A percentile compares a stretch with the other conserved stretches of the same genome.
Evolutionary conservation across 2,888 invertebrate genomes (phyloP).

Genomic region (Podabrus alpinus): DNA sequence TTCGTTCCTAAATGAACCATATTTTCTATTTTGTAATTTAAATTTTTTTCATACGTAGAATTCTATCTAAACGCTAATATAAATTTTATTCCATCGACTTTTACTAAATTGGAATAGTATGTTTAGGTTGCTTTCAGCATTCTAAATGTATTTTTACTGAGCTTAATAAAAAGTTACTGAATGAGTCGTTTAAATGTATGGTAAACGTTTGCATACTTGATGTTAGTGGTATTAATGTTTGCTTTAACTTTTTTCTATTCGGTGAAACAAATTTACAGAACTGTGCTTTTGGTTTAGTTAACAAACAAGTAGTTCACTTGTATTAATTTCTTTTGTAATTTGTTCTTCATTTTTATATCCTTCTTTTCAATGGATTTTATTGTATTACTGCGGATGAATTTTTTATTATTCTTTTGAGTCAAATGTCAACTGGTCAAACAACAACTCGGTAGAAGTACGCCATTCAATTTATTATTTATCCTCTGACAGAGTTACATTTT

Average conservation of each 20-base stretch:
- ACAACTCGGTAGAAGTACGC: not conserved
- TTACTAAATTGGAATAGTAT: conserved; percentile 21
- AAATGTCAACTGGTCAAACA: not conserved
- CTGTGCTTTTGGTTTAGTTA: not conserved
- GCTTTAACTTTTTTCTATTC: not conserved
- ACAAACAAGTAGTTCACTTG: not conserved
- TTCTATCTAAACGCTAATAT: conserved; percentile 17
- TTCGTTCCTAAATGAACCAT: not conserved
- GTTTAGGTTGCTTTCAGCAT: conserved; percentile 16
- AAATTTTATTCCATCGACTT: conserved; percentile 25
- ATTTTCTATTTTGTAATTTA: conserved; percentile 5
- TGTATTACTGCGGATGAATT: too few relatives aligned
- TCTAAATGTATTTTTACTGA: conserved; percentile 15
- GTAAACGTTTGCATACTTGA: not conserved
- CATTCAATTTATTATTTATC: not conserved
- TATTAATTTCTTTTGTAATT: not conserved
- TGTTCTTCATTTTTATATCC: not conserved
- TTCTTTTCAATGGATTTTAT: not conserved
- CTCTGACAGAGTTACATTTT: not conserved
- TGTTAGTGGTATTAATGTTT: not conserved
- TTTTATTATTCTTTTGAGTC: not conserved
- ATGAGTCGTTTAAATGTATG: not conserved
- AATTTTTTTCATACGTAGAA: conserved; percentile 15
- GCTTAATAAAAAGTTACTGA: conserved; percentile 18
- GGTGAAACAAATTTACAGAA: not conserved